Conservation (phyloP, 1,140 invertebrate species). For the Drosophila malerkotliana region DNA sequence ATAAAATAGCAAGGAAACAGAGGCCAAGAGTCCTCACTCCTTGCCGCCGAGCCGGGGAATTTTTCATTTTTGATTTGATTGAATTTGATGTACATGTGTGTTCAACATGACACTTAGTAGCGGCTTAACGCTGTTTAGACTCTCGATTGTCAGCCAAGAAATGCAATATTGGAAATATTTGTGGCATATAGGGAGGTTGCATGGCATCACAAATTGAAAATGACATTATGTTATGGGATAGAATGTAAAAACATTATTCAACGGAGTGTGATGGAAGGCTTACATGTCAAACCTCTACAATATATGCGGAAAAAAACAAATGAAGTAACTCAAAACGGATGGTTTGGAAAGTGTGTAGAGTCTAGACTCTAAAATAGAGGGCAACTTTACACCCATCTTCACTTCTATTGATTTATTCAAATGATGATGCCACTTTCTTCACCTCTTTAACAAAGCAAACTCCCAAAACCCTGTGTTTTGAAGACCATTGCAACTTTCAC, state of each 20-base stretch:
- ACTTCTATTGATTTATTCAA: constrained; percentile 9
- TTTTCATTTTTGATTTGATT: constrained; percentile 74
- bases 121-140: constrained; percentile 72
- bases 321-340: neutral
- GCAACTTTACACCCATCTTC: neutral
- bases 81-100: constrained; percentile 75
- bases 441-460: constrained; percentile 17
- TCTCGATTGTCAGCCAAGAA: constrained; percentile 43
- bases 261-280: neutral
- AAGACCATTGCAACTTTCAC: constrained; percentile 65
- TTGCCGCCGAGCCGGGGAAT: constrained; percentile 4
- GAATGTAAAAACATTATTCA: constrained; percentile 14
- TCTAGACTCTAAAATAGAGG: neutral
- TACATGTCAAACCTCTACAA: neutral
- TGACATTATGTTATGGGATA: constrained; percentile 33
- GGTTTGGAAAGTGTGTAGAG: neutral
- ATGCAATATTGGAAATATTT: constrained; percentile 42
- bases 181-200: constrained; percentile 1
- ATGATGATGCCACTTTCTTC: constrained; percentile 34
- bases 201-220: constrained; percentile 27
- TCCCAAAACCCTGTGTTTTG: neutral
- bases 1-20: constrained; percentile 56
- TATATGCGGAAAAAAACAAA: neutral
- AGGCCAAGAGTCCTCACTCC: constrained; percentile 3
- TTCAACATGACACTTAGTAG: constrained; percentile 78